Evolutionary conservation across 2,797 vertebrate species (phyloP), one percentile per base, ranked within the genome.

Genomic region (Spondyliosoma cantharus): DNA sequence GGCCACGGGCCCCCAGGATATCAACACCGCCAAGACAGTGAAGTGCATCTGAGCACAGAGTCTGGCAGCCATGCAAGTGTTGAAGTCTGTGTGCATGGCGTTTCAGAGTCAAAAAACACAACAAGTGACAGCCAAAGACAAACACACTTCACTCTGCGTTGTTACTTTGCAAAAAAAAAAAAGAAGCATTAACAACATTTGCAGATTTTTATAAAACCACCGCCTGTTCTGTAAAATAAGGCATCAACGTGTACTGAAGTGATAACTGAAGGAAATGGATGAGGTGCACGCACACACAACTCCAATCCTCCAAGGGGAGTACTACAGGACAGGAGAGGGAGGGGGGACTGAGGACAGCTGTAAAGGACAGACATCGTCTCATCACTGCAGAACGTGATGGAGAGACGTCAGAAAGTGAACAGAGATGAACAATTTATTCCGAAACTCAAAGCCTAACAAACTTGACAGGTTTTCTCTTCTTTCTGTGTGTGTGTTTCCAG

Each of bases 351-450:
- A 86, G 89, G 87, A 85, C 62, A n/a, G 83, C 82, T 76, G 74
- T 80, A 89, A 79, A 92, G 93, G 90, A 94, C 89, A 93, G 88
- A 90, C 89, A 81, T 74, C 62, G 86, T 94, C 92, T 90, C 84
- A 89, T 92, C 91, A 81, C 90, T 85, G 90, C 90, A 90, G 83
- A 71, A 80, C 61, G 22, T 73, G 78, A 82, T 82, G 91, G 56
- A 74, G 71, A 89, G 53, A 84, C 43, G 54, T 68, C 72, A 43
- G 45, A 80, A 82, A 83, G 83, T 83, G 81, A 78, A 69, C 16
- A 37, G 24, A 80, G 43, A 71, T 73, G 48, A 78, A 72, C 60
- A 25, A 69, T 82, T 73, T 70, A 59, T 71, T 70, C 27, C 22
- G 13, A 81, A 86, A 81, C 64, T 82, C 57, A 42, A 64, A 80